phyloP scores from a whole-genome alignment of 2,888 invertebrate species.

The Euclidia mi region DNA sequence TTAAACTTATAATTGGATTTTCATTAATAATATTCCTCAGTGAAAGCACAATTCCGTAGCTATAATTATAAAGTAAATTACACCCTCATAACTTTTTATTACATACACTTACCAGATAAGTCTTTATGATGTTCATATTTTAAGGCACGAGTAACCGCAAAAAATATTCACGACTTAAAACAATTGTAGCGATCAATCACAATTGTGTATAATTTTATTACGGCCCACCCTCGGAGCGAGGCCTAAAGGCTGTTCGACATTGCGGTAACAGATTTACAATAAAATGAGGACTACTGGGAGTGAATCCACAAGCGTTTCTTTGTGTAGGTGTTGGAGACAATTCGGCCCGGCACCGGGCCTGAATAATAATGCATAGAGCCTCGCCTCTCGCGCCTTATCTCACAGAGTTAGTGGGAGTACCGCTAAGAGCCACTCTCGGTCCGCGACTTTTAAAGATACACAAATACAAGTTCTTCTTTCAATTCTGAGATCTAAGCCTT shows the following conservation, averaged over 20 bases:
- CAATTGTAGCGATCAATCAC: conserved; percentile 58
- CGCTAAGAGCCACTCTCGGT: conserved; percentile 49
- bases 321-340: conserved; percentile 69
- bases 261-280: conserved; percentile 79
- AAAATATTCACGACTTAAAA: conserved; percentile 37
- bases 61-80: not conserved
- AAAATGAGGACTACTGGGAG: conserved; percentile 72
- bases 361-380: conserved; percentile 71
- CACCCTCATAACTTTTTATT: conserved; percentile 2
- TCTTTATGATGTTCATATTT: not conserved
- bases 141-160: conserved; percentile 7
- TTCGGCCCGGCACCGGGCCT: conserved; percentile 57
- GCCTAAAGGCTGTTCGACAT: conserved; percentile 64
- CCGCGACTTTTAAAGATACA: conserved; percentile 41
- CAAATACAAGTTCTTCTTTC: conserved; percentile 39
- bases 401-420: conserved; percentile 53
- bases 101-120: conserved; percentile 2
- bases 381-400: conserved; percentile 60
- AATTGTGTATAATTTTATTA: conserved; percentile 64
- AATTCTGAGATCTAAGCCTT: conserved; percentile 36
- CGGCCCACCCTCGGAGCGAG: conserved; percentile 46
- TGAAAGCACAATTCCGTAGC: no score
- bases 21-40: no score
- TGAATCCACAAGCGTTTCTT: conserved; percentile 74
- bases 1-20: no score